Evolutionary conservation across 2,888 invertebrate species (phyloP).

Genomic region (Chaetoderma sp.): DNA sequence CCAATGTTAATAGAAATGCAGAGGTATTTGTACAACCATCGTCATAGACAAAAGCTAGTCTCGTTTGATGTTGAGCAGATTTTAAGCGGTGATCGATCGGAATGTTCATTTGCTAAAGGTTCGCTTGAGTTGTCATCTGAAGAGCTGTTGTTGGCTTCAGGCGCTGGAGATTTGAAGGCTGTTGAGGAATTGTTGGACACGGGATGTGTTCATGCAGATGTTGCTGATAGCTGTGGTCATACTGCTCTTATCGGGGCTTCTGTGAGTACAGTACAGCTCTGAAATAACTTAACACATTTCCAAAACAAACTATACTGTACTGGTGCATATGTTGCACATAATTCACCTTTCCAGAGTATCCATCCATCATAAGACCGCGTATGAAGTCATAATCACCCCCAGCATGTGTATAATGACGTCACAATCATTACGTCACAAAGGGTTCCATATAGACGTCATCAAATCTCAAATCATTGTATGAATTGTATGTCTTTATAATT

Average conservation of each 20-base stretch:
- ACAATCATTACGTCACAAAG: no score
- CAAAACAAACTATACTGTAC: no score
- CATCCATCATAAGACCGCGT: no score
- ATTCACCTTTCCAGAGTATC: no score
- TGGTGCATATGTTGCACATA: no score
- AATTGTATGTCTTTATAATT: no score
- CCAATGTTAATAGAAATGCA: constrained; percentile 59
- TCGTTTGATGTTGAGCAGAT: constrained; percentile 53
- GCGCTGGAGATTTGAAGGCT: constrained; percentile 48
- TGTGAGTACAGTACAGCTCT: constrained; percentile 44
- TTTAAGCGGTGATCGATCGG: constrained; percentile 47
- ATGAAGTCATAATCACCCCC: no score
- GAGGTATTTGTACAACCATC: constrained; percentile 58
- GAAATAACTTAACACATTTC: not conserved
- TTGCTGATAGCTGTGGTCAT: constrained; percentile 61
- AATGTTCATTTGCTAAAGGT: constrained; percentile 48
- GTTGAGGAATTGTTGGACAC: constrained; percentile 57
- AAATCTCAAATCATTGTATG: no score
- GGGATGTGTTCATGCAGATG: constrained; percentile 61
- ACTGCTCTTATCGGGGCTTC: constrained; percentile 65
- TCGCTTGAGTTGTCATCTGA: constrained; percentile 58
- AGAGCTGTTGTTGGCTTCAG: constrained; percentile 55
- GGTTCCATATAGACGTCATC: no score
- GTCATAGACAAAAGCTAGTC: constrained; percentile 34
- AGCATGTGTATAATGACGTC: no score